phyloP scores from a whole-genome alignment of 1,140 invertebrate species.

The Penaeus chinensis region DNA sequence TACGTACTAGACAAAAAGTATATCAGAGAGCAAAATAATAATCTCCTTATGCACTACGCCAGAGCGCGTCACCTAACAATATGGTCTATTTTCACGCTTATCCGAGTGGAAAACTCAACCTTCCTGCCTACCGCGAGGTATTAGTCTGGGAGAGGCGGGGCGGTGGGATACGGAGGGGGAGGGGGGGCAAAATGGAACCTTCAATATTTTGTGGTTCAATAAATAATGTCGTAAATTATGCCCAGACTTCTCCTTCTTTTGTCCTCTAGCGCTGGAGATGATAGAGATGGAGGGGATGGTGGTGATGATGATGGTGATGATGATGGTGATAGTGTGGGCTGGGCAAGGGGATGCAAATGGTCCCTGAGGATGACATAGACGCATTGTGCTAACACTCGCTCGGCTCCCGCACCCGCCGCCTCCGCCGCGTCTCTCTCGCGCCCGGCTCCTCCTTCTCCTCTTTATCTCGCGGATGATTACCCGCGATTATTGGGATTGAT shows the following conservation, averaged over 20 bases:
- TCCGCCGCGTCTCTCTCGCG: conserved; percentile 14
- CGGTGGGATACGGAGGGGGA: background rate
- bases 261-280: conserved; percentile 49
- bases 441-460: background rate
- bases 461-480: background rate
- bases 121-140: conserved; percentile 27
- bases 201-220: conserved; percentile 59
- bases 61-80: background rate
- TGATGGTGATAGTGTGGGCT: conserved; percentile 49
- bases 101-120: conserved; percentile 39
- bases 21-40: conserved; percentile 13
- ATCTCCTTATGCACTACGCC: conserved; percentile 43
- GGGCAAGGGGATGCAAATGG: conserved; percentile 47
- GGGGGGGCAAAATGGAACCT: conserved; percentile 45
- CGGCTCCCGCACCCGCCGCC: background rate
- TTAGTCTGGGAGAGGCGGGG: background rate
- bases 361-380: conserved; percentile 46
- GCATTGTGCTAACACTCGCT: conserved; percentile 24
- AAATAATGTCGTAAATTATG: conserved; percentile 55
- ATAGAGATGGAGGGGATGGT: conserved; percentile 40
- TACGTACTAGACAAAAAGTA: background rate
- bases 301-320: conserved; percentile 34
- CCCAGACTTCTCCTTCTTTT: conserved; percentile 58
- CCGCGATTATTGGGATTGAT: too few species aligned
- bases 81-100: conserved; percentile 31